Conservation (phyloP, 1,140 invertebrate genomes). For the Euwallacea fornicatus region DNA sequence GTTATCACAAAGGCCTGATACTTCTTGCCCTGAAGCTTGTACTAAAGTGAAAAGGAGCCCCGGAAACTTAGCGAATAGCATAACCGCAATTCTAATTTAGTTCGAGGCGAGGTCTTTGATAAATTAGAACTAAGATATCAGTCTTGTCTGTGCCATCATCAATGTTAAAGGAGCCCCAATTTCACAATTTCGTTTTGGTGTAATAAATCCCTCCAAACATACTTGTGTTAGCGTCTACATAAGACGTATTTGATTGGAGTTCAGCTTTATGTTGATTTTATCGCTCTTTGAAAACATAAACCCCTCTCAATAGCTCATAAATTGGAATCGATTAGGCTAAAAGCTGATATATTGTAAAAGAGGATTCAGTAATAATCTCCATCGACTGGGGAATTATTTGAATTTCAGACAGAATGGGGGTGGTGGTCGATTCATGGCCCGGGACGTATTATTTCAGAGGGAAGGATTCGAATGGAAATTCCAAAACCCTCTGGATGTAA, state of each 20-base stretch:
- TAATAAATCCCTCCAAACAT: too few relatives aligned
- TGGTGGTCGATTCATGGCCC: too few relatives aligned
- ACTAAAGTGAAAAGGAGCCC: slow-evolving; percentile 10
- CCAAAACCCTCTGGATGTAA: too few relatives aligned
- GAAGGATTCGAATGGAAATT: too few relatives aligned
- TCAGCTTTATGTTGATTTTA: neutral
- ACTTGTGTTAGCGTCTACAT: too few relatives aligned
- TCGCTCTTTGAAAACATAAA: neutral
- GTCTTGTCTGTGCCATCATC: too few relatives aligned
- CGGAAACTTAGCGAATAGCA: slow-evolving; percentile 5
- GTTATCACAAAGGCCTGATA: slow-evolving; percentile 4
- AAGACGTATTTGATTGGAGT: too few relatives aligned
- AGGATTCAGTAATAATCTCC: slow-evolving; percentile 1
- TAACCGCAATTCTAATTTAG: slow-evolving; percentile 12
- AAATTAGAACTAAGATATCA: slow-evolving; percentile 7
- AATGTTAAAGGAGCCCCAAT: too few relatives aligned
- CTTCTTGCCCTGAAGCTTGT: slow-evolving; percentile 2
- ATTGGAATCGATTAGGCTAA: slow-evolving; percentile 2
- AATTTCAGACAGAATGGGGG: neutral
- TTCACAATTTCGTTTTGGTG: too few relatives aligned
- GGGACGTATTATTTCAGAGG: too few relatives aligned
- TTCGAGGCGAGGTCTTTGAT: slow-evolving; percentile 11
- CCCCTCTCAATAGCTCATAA: neutral
- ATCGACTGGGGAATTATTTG: slow-evolving; percentile 1
- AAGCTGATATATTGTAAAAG: slow-evolving; percentile 5